Conservation (phyloP, 2,797 vertebrate species). For the Sebastes dallii region DNA sequence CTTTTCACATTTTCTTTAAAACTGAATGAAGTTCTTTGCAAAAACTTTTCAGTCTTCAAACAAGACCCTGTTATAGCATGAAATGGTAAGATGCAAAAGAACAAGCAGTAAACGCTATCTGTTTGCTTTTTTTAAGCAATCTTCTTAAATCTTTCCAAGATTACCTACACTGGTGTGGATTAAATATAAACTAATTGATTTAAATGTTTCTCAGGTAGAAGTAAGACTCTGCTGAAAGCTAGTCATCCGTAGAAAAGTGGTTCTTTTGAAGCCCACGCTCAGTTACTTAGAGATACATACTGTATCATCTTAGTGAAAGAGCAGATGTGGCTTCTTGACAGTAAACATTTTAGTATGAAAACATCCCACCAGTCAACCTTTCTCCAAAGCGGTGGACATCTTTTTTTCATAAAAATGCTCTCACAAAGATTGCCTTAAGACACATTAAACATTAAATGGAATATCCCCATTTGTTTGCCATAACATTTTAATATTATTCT, state of each 20-base stretch:
- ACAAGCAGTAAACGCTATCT: neutral
- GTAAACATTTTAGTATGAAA: no score
- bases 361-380: neutral
- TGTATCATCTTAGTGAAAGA: neutral
- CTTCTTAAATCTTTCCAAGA: neutral
- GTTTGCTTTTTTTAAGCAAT: neutral
- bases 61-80: neutral
- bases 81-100: neutral
- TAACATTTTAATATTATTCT: neutral
- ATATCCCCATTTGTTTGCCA: neutral
- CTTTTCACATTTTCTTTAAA: neutral
- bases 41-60: neutral
- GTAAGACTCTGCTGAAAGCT: neutral
- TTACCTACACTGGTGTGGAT: neutral
- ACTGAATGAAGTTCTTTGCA: neutral
- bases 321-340: no score
- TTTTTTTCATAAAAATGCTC: neutral
- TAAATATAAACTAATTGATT: neutral
- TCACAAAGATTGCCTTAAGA: neutral
- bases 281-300: neutral
- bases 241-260: neutral
- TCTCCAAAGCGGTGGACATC: neutral
- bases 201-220: neutral
- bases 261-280: neutral
- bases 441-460: neutral